Percentiles rank a stretch among this genome's conserved stretches.
Evolutionary conservation across 2,888 invertebrate genomes (phyloP).

Genomic region (Encarsia formosa): DNA sequence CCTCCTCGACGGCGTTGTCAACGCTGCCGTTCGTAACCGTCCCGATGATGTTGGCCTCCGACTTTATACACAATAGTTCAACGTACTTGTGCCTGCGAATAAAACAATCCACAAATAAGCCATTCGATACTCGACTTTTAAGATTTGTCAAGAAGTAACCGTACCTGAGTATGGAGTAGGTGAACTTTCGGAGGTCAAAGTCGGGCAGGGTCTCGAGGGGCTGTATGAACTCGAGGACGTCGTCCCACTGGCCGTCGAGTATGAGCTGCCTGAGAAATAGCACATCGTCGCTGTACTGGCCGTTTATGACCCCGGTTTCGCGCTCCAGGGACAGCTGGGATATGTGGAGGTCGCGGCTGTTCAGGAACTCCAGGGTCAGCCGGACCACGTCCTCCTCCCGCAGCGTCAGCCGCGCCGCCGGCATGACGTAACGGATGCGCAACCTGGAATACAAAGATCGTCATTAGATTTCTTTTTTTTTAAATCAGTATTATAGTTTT

Average conservation of each 20-base stretch:
- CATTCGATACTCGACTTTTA: not conserved
- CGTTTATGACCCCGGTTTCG: conserved; percentile 93
- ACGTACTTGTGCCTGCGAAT: conserved; percentile 77
- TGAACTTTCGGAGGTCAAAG: conserved; percentile 81
- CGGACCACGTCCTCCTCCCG: conserved; percentile 87
- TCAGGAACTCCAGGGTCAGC: conserved; percentile 78
- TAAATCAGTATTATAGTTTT: no score
- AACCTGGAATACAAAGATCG: no score
- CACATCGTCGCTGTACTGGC: conserved; percentile 88
- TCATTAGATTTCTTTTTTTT: no score
- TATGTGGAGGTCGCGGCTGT: conserved; percentile 88
- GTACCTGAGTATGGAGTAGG: conserved; percentile 58
- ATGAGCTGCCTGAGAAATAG: conserved; percentile 91
- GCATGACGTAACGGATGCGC: conserved; percentile 62
- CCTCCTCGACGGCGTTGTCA: conserved; percentile 90
- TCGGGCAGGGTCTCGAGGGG: conserved; percentile 78
- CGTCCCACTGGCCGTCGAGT: conserved; percentile 97
- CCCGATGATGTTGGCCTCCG: conserved; percentile 76
- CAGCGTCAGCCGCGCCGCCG: conserved; percentile 77
- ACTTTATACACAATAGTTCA: conserved; percentile 88
- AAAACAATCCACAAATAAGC: not conserved
- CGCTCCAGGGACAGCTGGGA: conserved; percentile 86
- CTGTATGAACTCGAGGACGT: conserved; percentile 92
- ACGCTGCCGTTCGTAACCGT: conserved; percentile 71
- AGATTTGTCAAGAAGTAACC: not conserved